Evolutionary conservation across 2,113 vertebrate genomes (phyloP).

Genomic region (Poeciliopsis retropinna): DNA sequence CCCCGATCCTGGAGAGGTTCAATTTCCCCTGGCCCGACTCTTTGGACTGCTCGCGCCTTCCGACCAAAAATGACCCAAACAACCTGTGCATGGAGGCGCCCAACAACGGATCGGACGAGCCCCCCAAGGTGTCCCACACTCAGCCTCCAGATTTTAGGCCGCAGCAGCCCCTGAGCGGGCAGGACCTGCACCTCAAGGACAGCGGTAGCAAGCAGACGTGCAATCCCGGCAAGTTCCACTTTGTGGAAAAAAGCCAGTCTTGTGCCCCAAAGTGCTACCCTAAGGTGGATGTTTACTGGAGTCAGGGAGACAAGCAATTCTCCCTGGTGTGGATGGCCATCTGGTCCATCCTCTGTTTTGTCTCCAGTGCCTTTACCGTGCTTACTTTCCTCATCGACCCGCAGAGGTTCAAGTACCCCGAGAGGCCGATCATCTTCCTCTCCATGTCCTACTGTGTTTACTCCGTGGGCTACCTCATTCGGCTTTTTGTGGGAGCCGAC

Average conservation of each 20-base stretch:
- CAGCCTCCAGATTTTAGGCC: slow-evolving; percentile 89
- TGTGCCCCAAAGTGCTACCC: slow-evolving; percentile 93
- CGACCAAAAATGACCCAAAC: slow-evolving; percentile 96
- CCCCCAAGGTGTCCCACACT: slow-evolving; percentile 86
- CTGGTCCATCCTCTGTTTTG: slow-evolving; percentile 95
- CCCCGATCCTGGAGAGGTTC: slow-evolving; percentile 94
- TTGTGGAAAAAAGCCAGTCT: slow-evolving; percentile 92
- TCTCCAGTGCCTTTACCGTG: slow-evolving; percentile 96
- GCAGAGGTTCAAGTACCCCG: slow-evolving; percentile 93
- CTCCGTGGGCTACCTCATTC: slow-evolving; percentile 93
- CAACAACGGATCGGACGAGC: slow-evolving; percentile 90
- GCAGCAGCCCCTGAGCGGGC: slow-evolving; percentile 82
- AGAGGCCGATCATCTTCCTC: slow-evolving; percentile 97
- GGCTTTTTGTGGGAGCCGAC: slow-evolving; percentile 93
- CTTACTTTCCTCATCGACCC: slow-evolving; percentile 97
- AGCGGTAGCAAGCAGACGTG: slow-evolving; percentile 79
- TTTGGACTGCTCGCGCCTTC: slow-evolving; percentile 91
- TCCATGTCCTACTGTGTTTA: slow-evolving; percentile 99
- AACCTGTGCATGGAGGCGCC: slow-evolving; percentile 98
- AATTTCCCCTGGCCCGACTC: slow-evolving; percentile 95
- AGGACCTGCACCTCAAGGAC: slow-evolving; percentile 84
- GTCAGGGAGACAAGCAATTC: slow-evolving; percentile 91
- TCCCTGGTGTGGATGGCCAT: slow-evolving; percentile 93
- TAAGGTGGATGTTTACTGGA: slow-evolving; percentile 97
- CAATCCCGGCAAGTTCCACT: slow-evolving; percentile 95